Evolutionary conservation across 1,140 invertebrate genomes (phyloP), one percentile per base, ranked within the genome.

Genomic region (Phthorimaea operculella): DNA sequence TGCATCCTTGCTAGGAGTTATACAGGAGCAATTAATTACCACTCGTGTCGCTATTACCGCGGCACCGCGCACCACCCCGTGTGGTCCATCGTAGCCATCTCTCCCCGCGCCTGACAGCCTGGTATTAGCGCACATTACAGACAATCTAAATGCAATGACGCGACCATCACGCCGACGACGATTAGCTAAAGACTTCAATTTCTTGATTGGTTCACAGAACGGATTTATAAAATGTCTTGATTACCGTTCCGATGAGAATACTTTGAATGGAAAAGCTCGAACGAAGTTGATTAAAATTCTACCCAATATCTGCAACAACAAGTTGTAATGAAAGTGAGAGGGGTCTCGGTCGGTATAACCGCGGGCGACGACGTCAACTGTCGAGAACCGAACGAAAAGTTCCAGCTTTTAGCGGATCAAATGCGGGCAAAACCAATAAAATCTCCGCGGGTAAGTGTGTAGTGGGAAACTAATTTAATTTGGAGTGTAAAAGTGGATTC

Each of bases 401-500:
- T 28, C 21, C 21, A 28, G 21, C 21, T 51, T 61, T 61, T 50
- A 52, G 44, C 18, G 52, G 45, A 58, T 65, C 55, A 60, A 62
- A 58, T 55, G 52, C 16, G 48, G 14, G 15, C 36, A 14, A 57
- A 55, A 57, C 47, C 58, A 56, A 59, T 60, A 62, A 47, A 47
- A 47, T 47, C 44, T 47, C 11, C 33, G 16, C 28, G 18, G 52
- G 54, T 18, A 56, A 58, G 53, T 48, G 48, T 58, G 52, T 58
- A 47, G 36, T 39, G 36, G 57, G 64, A 70, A 76, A 75, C 75
- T 75, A 80, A 78, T 78, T 78, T 72, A 78, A 78, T 76, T 78
- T 72, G 64, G 56, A 68, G 64, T 61, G 59, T 63, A 57, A 65
- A 70, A 66, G 64, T 66, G 60, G 49, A 61, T 60, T 42, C 52